These are phyloP conservation scores for Dioctria linearis DNA, from an alignment of 2,888 invertebrate species.

Conservation along the genomic window DNA sequence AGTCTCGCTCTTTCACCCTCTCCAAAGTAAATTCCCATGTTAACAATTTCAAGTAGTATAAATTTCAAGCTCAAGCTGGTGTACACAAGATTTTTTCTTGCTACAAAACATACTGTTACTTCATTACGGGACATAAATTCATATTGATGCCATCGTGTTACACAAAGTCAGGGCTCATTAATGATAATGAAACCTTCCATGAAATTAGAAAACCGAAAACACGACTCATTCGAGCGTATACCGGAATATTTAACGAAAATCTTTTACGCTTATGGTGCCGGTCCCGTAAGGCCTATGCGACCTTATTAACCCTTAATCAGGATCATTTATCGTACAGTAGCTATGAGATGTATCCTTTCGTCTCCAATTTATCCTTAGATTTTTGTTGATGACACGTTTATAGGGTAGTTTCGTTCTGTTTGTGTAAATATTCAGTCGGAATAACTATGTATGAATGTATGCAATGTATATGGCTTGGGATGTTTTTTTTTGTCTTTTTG, in stretches of 20 bases:
- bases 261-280: conserved; percentile 27
- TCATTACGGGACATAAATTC: conserved; percentile 39
- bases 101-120: not conserved
- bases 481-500: not conserved
- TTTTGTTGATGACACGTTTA: conserved; percentile 29
- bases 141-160: conserved; percentile 28
- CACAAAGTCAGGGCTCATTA: conserved; percentile 36
- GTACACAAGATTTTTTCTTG: not conserved
- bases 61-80: not conserved
- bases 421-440: not conserved
- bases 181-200: conserved; percentile 39
- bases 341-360: conserved; percentile 13
- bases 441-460: not conserved
- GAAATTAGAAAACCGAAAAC: conserved; percentile 37
- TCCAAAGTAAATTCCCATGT: no score
- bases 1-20: no score
- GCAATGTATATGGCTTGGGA: not conserved
- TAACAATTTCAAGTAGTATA: not conserved
- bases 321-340: conserved; percentile 49
- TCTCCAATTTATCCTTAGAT: conserved; percentile 34
- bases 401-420: not conserved
- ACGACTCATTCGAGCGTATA: conserved; percentile 17
- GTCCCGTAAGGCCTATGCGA: conserved; percentile 35
- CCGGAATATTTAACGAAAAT: conserved; percentile 29
- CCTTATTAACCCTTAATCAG: conserved; percentile 55